These are phyloP conservation scores for Taenioides sp. DNA, from an alignment of 2,797 vertebrate genomes.

Conservation along the genomic window DNA sequence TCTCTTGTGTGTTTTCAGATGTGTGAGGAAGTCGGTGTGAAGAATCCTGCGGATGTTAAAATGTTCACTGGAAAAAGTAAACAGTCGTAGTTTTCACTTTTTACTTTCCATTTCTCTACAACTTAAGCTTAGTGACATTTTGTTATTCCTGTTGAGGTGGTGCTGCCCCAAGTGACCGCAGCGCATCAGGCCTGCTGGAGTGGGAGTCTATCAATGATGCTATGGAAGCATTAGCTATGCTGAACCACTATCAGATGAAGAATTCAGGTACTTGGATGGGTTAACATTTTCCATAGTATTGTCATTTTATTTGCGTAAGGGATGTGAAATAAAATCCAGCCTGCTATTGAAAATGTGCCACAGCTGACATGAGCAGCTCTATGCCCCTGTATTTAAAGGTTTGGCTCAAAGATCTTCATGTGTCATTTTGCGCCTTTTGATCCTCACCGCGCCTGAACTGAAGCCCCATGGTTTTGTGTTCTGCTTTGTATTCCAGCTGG, in stretches of 20 bases:
- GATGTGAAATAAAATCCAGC: neutral
- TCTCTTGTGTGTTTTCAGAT: constrained; percentile 71
- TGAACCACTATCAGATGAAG: constrained; percentile 97
- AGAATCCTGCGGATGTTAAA: constrained; percentile 87
- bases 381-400: neutral
- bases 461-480: neutral
- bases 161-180: constrained; percentile 84
- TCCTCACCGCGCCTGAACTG: neutral
- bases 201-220: constrained; percentile 95
- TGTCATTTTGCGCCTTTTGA: neutral
- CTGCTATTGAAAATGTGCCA: neutral
- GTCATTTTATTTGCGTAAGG: neutral
- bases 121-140: neutral
- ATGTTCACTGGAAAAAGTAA: constrained; percentile 95
- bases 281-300: too few species aligned
- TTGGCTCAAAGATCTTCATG: neutral
- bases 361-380: neutral
- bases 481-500: constrained; percentile 73
- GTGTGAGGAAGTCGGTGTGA: constrained; percentile 88
- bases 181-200: constrained; percentile 90
- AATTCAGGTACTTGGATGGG: constrained; percentile 81
- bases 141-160: constrained; percentile 48
- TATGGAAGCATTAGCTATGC: constrained; percentile 88
- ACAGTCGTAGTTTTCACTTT: constrained; percentile 34
- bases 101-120: neutral